phyloP scores from a whole-genome alignment of 2,888 invertebrate species.

The Drosophila bunnanda region DNA sequence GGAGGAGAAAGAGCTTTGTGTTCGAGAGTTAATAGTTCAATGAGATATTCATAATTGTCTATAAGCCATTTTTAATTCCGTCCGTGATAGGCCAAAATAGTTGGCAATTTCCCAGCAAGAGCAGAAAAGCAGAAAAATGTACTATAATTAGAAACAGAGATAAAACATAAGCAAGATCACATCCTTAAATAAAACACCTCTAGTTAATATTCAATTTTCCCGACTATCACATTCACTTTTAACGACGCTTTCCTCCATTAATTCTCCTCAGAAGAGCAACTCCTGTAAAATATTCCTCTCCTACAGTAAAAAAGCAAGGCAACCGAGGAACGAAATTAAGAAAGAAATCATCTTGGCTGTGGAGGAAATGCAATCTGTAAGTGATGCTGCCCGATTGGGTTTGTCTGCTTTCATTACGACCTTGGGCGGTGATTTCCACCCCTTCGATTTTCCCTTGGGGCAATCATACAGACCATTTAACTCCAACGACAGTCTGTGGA shows the following conservation, averaged over 20 bases:
- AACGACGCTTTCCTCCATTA: neutral
- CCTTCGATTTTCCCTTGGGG: constrained; percentile 17
- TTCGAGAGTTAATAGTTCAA: constrained; percentile 28
- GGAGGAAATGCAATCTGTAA: constrained; percentile 43
- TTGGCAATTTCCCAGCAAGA: constrained; percentile 1
- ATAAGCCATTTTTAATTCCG: constrained; percentile 13
- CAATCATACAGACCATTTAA: constrained; percentile 70
- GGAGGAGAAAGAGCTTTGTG: neutral
- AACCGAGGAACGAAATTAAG: constrained; percentile 31
- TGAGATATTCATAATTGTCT: constrained; percentile 20
- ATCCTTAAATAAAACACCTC: neutral
- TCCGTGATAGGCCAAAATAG: constrained; percentile 11
- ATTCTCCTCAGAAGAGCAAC: constrained; percentile 1
- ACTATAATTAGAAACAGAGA: neutral
- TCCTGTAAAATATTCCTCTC: constrained; percentile 6
- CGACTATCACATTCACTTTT: neutral
- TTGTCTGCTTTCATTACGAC: constrained; percentile 42
- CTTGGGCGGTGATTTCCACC: constrained; percentile 30
- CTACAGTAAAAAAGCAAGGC: neutral
- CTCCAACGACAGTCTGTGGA: constrained; percentile 49
- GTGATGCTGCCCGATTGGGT: constrained; percentile 48
- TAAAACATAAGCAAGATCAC: neutral
- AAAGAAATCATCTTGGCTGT: constrained; percentile 35
- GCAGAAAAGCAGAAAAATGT: neutral
- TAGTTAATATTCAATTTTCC: no score